A percentile compares a stretch with the other conserved stretches of the same genome.
Conservation (phyloP, 1,140 invertebrate species). For the Habropoda laboriosa region DNA sequence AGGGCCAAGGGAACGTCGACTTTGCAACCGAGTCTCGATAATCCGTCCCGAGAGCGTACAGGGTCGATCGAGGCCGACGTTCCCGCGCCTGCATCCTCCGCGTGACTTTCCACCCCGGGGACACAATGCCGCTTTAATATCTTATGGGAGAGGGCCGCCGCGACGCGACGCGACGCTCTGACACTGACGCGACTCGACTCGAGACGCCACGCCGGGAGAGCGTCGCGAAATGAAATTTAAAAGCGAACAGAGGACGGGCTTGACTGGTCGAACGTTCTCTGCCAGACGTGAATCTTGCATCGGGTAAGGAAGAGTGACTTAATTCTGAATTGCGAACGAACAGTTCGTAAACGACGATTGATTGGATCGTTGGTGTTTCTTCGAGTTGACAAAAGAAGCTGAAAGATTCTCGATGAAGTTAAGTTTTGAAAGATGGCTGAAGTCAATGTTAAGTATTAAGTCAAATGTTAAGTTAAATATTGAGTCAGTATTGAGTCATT, state of each 20-base stretch:
- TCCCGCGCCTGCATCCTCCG: conserved; percentile 12
- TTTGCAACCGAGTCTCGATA: conserved; percentile 34
- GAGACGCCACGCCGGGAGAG: no score
- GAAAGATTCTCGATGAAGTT: no score
- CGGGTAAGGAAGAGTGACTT: neutral
- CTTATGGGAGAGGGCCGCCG: conserved; percentile 15
- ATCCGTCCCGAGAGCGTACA: conserved; percentile 27
- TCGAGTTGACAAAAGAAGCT: no score
- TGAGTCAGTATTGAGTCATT: no score
- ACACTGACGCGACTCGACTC: neutral
- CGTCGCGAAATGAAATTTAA: conserved; percentile 6
- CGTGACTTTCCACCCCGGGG: neutral
- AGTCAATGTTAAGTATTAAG: no score
- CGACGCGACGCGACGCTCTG: neutral
- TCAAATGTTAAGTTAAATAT: no score
- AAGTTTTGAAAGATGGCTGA: no score
- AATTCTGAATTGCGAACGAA: neutral
- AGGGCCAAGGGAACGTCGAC: conserved; percentile 12
- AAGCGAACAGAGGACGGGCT: neutral
- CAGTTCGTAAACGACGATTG: no score
- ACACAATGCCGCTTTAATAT: conserved; percentile 37
- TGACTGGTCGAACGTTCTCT: neutral
- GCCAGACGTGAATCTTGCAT: neutral
- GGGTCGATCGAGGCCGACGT: conserved; percentile 14
- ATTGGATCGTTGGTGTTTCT: no score